Conservation (phyloP, 2,797 vertebrate genomes). For the Clamator glandarius region DNA sequence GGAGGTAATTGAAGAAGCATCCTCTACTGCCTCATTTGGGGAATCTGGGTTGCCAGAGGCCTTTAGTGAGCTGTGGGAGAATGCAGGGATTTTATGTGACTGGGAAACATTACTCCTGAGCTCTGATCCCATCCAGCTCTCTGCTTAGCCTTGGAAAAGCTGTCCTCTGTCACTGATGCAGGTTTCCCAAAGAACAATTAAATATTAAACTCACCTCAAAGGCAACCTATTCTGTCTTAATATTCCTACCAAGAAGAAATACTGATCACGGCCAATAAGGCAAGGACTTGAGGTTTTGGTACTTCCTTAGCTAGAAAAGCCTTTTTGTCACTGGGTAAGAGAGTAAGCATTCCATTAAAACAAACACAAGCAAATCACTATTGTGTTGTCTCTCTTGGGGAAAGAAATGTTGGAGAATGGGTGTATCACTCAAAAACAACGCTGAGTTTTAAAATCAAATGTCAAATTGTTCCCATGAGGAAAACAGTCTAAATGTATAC, state of each 20-base stretch:
- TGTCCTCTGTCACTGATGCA: neutral
- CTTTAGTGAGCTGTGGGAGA: neutral
- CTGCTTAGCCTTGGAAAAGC: neutral
- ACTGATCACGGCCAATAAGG: neutral
- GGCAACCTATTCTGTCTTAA: neutral
- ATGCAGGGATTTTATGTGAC: neutral
- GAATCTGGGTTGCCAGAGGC: neutral
- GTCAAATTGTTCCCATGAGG: neutral
- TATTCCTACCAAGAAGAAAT: neutral
- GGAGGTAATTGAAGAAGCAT: slow-evolving; percentile 33
- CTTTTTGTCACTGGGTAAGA: neutral
- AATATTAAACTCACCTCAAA: neutral
- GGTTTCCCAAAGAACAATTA: neutral
- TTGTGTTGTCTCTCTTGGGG: neutral
- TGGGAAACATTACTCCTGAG: neutral
- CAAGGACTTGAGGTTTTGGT: neutral
- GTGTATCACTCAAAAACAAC: neutral
- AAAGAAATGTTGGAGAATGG: neutral
- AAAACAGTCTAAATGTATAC: neutral
- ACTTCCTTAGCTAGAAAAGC: neutral
- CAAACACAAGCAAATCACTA: neutral
- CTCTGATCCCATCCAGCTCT: neutral
- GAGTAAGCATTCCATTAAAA: neutral
- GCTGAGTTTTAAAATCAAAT: neutral
- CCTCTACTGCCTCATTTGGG: neutral